Percentiles rank a stretch among this genome's conserved stretches.
These are phyloP conservation scores for Hyles vespertilio DNA, from an alignment of 1,140 invertebrate species.

Conservation along the genomic window DNA sequence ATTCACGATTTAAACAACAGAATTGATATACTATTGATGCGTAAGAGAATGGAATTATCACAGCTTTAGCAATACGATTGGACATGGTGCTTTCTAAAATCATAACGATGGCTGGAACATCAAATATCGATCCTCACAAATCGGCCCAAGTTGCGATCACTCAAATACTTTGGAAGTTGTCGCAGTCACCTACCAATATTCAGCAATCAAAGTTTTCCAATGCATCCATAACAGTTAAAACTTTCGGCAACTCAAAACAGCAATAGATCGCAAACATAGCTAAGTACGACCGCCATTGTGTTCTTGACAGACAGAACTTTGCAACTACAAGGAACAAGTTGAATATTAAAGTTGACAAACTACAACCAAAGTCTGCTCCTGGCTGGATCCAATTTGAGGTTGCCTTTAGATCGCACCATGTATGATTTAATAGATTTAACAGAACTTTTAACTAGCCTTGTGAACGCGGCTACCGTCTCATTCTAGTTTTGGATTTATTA, in stretches of 20 bases:
- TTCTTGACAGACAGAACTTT: slow-evolving; percentile 39
- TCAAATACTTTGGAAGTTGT: too few relatives aligned
- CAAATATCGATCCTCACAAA: too few relatives aligned
- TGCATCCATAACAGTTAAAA: slow-evolving; percentile 19
- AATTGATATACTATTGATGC: too few relatives aligned
- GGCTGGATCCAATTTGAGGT: slow-evolving; percentile 30
- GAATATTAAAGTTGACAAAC: slow-evolving; percentile 54
- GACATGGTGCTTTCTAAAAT: too few relatives aligned
- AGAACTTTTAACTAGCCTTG: slow-evolving; percentile 9
- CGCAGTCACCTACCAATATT: neutral
- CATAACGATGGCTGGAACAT: too few relatives aligned
- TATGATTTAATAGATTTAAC: slow-evolving; percentile 23
- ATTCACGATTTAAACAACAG: too few relatives aligned
- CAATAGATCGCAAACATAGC: slow-evolving; percentile 21
- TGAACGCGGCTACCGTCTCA: neutral
- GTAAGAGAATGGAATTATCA: too few relatives aligned
- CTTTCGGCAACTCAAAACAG: slow-evolving; percentile 19
- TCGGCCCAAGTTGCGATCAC: too few relatives aligned
- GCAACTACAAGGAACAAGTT: slow-evolving; percentile 38
- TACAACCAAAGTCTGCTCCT: slow-evolving; percentile 28
- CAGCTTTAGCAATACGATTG: too few relatives aligned
- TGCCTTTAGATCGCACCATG: slow-evolving; percentile 16
- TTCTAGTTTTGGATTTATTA: slow-evolving; percentile 1
- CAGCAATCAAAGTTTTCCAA: slow-evolving; percentile 15
- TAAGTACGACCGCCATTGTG: slow-evolving; percentile 27